Conservation (phyloP, 1,140 invertebrate species). For the Dinoponera quadriceps region DNA sequence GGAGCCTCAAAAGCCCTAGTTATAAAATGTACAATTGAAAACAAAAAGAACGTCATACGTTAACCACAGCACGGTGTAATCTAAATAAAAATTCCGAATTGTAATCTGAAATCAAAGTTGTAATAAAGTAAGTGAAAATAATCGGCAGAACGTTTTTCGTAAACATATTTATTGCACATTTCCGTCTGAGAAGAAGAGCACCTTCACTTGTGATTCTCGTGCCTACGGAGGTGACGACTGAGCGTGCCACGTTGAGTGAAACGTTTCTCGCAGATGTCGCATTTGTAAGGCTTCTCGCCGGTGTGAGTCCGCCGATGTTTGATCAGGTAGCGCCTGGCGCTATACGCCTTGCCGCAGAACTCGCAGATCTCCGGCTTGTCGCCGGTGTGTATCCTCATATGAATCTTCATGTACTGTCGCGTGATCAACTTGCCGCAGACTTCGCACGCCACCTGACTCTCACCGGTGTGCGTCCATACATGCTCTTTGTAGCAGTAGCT, state of each 20-base stretch:
- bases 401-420: slow-evolving; percentile 87
- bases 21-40: no score
- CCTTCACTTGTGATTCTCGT: slow-evolving; percentile 54
- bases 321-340: slow-evolving; percentile 87
- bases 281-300: slow-evolving; percentile 82
- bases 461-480: slow-evolving; percentile 85
- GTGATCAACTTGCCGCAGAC: slow-evolving; percentile 86
- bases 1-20: no score
- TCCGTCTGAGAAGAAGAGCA: no score
- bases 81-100: no score
- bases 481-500: slow-evolving; percentile 84
- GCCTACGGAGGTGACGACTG: slow-evolving; percentile 77
- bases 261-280: slow-evolving; percentile 84
- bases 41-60: no score
- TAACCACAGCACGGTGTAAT: no score
- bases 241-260: slow-evolving; percentile 87
- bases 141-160: no score
- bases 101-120: no score
- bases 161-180: no score
- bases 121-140: no score
- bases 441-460: slow-evolving; percentile 86
- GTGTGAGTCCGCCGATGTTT: slow-evolving; percentile 82
- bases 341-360: slow-evolving; percentile 89
- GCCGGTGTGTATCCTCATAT: slow-evolving; percentile 91
- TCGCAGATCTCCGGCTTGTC: slow-evolving; percentile 88